Percentiles rank a stretch among this genome's conserved stretches.
phyloP scores from a whole-genome alignment of 64 coral and sea anemone genomes.

The Montipora cactus region DNA sequence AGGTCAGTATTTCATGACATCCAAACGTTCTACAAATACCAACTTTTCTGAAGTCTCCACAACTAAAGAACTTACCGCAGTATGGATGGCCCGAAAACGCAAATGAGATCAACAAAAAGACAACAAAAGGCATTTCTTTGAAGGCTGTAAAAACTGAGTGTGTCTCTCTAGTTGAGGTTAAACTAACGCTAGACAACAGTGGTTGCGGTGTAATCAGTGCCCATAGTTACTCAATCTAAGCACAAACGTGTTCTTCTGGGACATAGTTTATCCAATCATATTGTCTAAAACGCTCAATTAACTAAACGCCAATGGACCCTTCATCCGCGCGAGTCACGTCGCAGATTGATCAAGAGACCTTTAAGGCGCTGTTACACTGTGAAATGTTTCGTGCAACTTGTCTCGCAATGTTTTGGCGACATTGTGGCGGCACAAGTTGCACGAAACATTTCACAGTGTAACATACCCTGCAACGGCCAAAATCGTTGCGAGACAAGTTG shows the following conservation, averaged over 20 bases:
- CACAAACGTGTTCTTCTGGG: neutral
- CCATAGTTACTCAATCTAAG: neutral
- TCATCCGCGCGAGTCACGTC: neutral
- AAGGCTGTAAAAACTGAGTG: neutral
- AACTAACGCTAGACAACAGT: neutral
- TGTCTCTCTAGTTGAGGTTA: neutral
- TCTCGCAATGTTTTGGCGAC: too few species aligned
- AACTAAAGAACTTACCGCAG: neutral
- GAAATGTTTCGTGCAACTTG: too few species aligned
- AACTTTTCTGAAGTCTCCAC: neutral
- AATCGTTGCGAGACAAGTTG: too few species aligned
- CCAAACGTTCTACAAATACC: too few species aligned
- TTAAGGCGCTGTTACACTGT: neutral
- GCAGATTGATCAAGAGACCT: neutral
- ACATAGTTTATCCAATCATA: neutral
- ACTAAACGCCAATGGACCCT: neutral
- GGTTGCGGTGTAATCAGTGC: neutral
- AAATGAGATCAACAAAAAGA: neutral
- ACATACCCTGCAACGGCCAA: too few species aligned
- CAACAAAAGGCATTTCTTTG: neutral
- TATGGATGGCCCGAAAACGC: neutral
- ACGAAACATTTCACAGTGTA: too few species aligned
- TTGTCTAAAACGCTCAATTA: neutral
- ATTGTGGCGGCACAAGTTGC: too few species aligned
- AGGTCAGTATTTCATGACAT: too few species aligned